Evolutionary conservation across 2,113 vertebrate genomes (phyloP), one percentile per base, ranked within the genome.

Genomic region (Bolborhynchus lineola): DNA sequence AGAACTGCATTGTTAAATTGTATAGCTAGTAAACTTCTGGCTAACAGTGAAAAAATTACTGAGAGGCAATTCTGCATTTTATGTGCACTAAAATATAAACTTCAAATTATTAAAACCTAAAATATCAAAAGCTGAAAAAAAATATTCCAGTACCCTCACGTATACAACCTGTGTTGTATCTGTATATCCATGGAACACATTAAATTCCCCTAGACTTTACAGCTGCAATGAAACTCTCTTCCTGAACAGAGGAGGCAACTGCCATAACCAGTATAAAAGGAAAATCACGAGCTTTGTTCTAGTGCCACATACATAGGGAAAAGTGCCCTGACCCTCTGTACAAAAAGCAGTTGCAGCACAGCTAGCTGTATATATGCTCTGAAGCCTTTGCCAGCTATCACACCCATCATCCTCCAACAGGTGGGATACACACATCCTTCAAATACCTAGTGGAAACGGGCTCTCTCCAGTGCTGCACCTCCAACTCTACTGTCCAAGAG

Each of bases 351-450:
- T 5, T n/a, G 47, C 60, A 31, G 75, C 13, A 53, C 60, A 42
- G 69, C 47, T 49, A 49, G 47, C 25, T 29, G 37, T 11, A 21
- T n/a, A 7, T 7, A 8, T 7, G 37, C 80, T 85, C 65, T 21
- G 37, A 46, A 88, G 64, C 53, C 52, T 64, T 42, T 42, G 42
- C 37, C 76, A 59, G 65, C 55, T 29, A 12, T 1, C 50, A 31
- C 37, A 13, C 28, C 3, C 37, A 63, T 13, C 2, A 0, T 31
- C 31, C 53, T 37, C 26, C 14, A 33, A 0, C 0, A 0, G 6
- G 49, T 6, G n/a, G 44, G 42, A 47, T 1, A 23, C 25, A 42
- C 31, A 16, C 3, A 1, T 13, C 33, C 29, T 42, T 64, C 64
- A 81, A 85, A 74, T 11, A 77, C 7, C 33, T 60, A 74, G 39